phyloP scores from a whole-genome alignment of 2,888 invertebrate genomes.

The Archips crataeganus region DNA sequence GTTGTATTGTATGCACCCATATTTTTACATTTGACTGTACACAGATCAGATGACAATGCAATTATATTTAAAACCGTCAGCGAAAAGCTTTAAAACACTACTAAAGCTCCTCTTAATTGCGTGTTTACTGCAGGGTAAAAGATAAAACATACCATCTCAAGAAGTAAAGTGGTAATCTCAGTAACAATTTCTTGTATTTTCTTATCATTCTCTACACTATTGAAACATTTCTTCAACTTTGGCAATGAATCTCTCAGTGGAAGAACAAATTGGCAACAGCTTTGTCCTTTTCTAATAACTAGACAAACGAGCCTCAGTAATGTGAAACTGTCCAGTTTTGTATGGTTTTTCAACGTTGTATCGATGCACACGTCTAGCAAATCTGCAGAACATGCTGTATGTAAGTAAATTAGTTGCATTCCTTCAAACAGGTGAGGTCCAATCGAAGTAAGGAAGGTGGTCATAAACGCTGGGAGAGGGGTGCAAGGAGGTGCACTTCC shows the following conservation, averaged over 20 bases:
- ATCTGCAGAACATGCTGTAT: constrained; percentile 58
- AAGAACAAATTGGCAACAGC: constrained; percentile 69
- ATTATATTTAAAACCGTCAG: no score
- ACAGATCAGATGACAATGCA: no score
- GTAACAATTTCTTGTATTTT: constrained; percentile 74
- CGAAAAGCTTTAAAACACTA: no score
- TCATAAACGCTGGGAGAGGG: no score
- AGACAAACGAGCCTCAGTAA: constrained; percentile 74
- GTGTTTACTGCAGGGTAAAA: not conserved
- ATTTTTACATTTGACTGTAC: no score
- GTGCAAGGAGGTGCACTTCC: no score
- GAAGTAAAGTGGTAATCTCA: constrained; percentile 65
- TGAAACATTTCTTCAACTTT: constrained; percentile 64
- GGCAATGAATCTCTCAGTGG: constrained; percentile 67
- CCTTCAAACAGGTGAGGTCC: not conserved
- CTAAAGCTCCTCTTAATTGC: not conserved
- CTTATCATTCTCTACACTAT: constrained; percentile 63
- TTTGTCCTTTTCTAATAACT: constrained; percentile 74
- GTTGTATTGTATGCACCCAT: no score
- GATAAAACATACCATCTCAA: constrained; percentile 66
- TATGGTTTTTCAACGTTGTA: constrained; percentile 59
- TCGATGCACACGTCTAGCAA: constrained; percentile 69
- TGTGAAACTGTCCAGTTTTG: constrained; percentile 69
- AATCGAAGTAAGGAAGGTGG: not conserved
- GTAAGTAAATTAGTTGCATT: not conserved